Base-by-base conservation (phyloP, 2,888 invertebrate species). In the Dryobota labecula region DNA sequence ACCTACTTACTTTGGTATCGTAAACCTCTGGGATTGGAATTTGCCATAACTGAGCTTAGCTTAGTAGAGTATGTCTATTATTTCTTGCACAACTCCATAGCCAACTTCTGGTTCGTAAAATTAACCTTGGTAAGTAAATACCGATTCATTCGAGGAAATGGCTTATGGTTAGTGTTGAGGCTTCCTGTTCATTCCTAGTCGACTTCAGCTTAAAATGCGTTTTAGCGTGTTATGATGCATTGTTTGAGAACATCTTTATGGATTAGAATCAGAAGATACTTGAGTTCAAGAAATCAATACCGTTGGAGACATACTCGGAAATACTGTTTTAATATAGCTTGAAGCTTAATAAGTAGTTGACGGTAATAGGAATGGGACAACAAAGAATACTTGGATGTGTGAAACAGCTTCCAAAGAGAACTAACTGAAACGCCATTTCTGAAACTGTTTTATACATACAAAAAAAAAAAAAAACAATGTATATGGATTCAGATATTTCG, bases 81-180 rank as follows among this genome's bases (percentile, higher is more conserved):
- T 54, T n/a, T 30, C 60, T 38, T 38, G 8, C 33, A 38, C 45
- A 20, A 20, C 15, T 56, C 47, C 9, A 6, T 33, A 24, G 3
- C 2, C 9, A 36, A 36, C 51, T 36, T 27, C 11, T 51, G 11
- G 13, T 1, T n/a, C 11, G 4, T 53, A 24, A 53, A 70, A 38
- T 30, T 18, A 49, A 36, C 33, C 1, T 15, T n/a, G 2, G 13
- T 49, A 38, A 38, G 33, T 73, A 24, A 72, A 33, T 33, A 58
- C 20, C 58, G 11, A 43, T 53, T 54, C 13, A 58, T 69, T 69
- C 30, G 24, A 73, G 74, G 65, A 73, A 63, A 78, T 58, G 57
- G n/a, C 24, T 30, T 47, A 56, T n/a, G 38, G 6, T 24, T 30
- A 18, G 4, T 45, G 33, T 30, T 6, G 8, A 18, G 51, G 54